Conservation (phyloP, 2,113 vertebrate species). For the Ranitomeya imitator region DNA sequence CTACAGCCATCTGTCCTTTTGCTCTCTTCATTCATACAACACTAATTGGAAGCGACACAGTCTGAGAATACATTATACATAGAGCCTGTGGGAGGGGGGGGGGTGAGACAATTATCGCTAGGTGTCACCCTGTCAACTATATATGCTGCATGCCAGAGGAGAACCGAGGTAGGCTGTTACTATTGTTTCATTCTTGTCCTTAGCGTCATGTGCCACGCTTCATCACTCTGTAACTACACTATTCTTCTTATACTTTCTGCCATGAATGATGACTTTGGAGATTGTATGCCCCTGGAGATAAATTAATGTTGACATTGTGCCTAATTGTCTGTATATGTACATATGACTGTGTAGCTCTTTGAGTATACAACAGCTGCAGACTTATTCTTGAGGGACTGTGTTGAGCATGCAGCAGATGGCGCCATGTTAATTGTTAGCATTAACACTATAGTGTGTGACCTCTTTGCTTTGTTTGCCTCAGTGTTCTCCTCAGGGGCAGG, state of each 20-base stretch:
- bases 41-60: constrained; percentile 47
- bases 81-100: constrained; percentile 27
- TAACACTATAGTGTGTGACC: no score
- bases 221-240: no score
- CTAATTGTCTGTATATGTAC: no score
- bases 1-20: constrained; percentile 44
- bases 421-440: no score
- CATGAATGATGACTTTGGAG: background rate
- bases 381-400: no score
- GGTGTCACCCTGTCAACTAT: constrained; percentile 2
- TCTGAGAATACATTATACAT: constrained; percentile 28
- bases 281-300: no score
- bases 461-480: no score
- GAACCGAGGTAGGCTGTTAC: background rate
- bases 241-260: background rate
- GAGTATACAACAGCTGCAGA: no score
- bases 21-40: constrained; percentile 37
- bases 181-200: background rate
- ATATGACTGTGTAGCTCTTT: no score
- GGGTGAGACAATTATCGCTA: background rate
- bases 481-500: no score
- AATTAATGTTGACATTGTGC: no score
- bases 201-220: background rate
- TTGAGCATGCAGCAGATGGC: no score
- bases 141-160: background rate